Conservation (phyloP, 2,797 vertebrate species). For the Argyrosomus regius region DNA sequence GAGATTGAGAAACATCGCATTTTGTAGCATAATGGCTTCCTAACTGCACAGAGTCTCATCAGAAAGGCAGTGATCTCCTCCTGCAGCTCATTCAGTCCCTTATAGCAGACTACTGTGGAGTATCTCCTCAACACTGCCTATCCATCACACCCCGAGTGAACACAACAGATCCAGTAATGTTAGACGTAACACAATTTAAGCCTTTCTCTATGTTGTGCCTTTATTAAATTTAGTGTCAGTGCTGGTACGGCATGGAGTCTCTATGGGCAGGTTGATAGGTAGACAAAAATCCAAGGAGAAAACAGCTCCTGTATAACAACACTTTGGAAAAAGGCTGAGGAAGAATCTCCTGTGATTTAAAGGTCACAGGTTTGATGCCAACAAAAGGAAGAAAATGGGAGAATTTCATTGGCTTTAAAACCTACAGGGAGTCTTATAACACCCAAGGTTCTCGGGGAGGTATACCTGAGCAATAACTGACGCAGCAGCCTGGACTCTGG, state of each 20-base stretch:
- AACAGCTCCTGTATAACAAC: slow-evolving; percentile 59
- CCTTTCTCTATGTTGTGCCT: slow-evolving; percentile 67
- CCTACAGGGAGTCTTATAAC: slow-evolving; percentile 53
- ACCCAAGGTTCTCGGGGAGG: slow-evolving; percentile 31
- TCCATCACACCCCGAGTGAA: slow-evolving; percentile 67
- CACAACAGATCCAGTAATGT: slow-evolving; percentile 57
- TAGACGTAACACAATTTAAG: slow-evolving; percentile 60
- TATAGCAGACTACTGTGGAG: slow-evolving; percentile 40
- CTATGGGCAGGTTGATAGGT: slow-evolving; percentile 55
- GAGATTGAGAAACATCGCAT: slow-evolving; percentile 49
- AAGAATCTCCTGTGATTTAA: slow-evolving; percentile 67
- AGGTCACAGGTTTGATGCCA: slow-evolving; percentile 70
- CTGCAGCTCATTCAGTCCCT: slow-evolving; percentile 44
- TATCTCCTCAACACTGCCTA: slow-evolving; percentile 45
- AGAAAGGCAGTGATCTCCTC: slow-evolving; percentile 42
- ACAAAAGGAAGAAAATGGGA: slow-evolving; percentile 64
- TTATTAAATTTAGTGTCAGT: slow-evolving; percentile 65
- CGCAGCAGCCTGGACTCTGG: slow-evolving; percentile 32
- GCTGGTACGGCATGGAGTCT: slow-evolving; percentile 35
- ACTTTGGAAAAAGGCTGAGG: slow-evolving; percentile 49
- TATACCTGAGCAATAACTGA: slow-evolving; percentile 49
- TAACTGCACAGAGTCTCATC: slow-evolving; percentile 55
- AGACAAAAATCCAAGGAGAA: slow-evolving; percentile 61
- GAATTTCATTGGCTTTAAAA: slow-evolving; percentile 53
- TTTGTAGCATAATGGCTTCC: slow-evolving; percentile 52